phyloP scores from a whole-genome alignment of 2,888 invertebrate species.

The Theretra japonica region DNA sequence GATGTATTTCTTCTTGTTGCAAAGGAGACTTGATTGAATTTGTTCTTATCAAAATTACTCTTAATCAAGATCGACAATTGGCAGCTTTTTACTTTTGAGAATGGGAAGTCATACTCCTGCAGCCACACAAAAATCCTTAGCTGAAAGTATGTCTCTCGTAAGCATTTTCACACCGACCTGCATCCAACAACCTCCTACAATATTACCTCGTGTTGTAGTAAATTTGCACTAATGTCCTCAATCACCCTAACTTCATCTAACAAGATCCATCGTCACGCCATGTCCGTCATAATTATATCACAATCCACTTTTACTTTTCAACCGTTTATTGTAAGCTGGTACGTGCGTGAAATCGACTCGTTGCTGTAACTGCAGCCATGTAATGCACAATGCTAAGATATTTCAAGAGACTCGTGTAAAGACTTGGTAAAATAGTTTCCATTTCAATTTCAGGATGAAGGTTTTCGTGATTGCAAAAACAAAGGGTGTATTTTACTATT shows the following conservation, averaged over 20 bases:
- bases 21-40: no score
- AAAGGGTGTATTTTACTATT: no score
- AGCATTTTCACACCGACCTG: no score
- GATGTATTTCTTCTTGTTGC: no score
- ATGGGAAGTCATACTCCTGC: no score
- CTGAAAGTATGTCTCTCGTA: no score
- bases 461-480: neutral
- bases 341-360: neutral
- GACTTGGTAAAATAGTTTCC: neutral
- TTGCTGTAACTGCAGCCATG: neutral
- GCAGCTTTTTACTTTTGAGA: no score
- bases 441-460: neutral
- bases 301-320: conserved; percentile 19
- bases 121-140: no score
- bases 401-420: neutral
- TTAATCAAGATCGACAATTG: no score
- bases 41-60: no score
- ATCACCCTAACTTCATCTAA: neutral
- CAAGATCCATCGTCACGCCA: neutral
- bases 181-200: no score
- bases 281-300: conserved; percentile 10
- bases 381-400: conserved; percentile 6
- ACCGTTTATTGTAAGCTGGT: conserved; percentile 7
- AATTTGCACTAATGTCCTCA: neutral
- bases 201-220: neutral